Evolutionary conservation across 2,888 invertebrate species (phyloP).

Genomic region (Pristionchus entomophagus): DNA sequence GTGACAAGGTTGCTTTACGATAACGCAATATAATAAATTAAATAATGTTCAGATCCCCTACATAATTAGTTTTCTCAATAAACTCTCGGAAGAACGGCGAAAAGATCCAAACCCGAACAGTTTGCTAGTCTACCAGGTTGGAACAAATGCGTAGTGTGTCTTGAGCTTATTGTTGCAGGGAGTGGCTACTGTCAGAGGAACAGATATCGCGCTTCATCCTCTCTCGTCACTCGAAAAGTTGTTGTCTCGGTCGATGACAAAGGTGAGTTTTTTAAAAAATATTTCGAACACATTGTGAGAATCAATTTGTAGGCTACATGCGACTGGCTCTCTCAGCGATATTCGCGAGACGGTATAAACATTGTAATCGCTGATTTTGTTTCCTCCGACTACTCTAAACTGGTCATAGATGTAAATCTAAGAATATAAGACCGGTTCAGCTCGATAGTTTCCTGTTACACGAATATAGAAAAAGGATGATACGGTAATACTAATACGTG

Average conservation of each 20-base stretch:
- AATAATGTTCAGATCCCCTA: neutral
- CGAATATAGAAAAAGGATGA: too few species aligned
- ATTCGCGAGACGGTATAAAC: slow-evolving; percentile 24
- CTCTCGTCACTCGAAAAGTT: slow-evolving; percentile 32
- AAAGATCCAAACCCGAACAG: neutral
- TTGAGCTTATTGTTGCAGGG: neutral
- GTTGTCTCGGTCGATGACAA: slow-evolving; percentile 25
- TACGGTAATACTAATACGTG: too few species aligned
- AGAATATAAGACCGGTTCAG: neutral
- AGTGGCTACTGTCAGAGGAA: slow-evolving; percentile 29
- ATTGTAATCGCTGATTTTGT: slow-evolving; percentile 40
- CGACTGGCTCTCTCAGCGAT: neutral
- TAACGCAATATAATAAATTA: neutral
- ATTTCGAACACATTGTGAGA: too few species aligned
- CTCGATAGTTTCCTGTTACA: too few species aligned
- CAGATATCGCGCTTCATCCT: slow-evolving; percentile 31
- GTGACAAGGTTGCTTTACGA: neutral
- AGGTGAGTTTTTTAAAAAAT: neutral
- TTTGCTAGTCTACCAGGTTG: slow-evolving; percentile 33
- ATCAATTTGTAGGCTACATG: neutral
- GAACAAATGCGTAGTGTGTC: neutral
- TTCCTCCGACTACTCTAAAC: neutral
- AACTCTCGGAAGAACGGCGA: neutral
- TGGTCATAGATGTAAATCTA: neutral
- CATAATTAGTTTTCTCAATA: slow-evolving; percentile 11